These are phyloP conservation scores for Scaptomyza parva DNA, from an alignment of 2,888 invertebrate species.

Conservation along the genomic window DNA sequence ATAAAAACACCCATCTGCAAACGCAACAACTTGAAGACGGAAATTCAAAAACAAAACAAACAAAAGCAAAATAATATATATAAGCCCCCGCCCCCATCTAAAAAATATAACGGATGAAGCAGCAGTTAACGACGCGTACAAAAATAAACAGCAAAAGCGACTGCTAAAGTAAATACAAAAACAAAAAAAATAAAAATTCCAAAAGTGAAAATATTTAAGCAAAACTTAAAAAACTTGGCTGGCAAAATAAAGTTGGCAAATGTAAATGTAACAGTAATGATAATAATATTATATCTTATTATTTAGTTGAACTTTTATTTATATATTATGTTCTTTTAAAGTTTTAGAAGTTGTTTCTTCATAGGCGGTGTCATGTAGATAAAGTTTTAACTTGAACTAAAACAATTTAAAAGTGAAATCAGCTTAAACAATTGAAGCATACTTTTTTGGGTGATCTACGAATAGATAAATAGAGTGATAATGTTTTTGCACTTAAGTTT, in stretches of 20 bases:
- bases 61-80: slow-evolving; percentile 37
- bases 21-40: slow-evolving; percentile 58
- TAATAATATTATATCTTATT: not conserved
- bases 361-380: not conserved
- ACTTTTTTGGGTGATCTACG: slow-evolving; percentile 16
- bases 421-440: slow-evolving; percentile 8
- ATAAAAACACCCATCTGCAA: slow-evolving; percentile 43
- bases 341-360: not conserved
- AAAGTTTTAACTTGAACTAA: not conserved
- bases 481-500: not conserved
- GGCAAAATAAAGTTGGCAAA: slow-evolving; percentile 19
- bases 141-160: slow-evolving; percentile 28
- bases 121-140: slow-evolving; percentile 34
- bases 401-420: slow-evolving; percentile 27
- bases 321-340: not conserved
- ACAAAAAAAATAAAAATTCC: not conserved
- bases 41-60: slow-evolving; percentile 44
- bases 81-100: slow-evolving; percentile 1
- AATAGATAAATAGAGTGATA: not conserved
- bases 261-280: slow-evolving; percentile 16
- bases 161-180: slow-evolving; percentile 21
- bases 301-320: not conserved
- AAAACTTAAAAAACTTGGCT: slow-evolving; percentile 24
- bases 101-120: slow-evolving; percentile 13
- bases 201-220: slow-evolving; percentile 23